phyloP scores from a whole-genome alignment of 2,113 vertebrate species.

The Suncus etruscus region DNA sequence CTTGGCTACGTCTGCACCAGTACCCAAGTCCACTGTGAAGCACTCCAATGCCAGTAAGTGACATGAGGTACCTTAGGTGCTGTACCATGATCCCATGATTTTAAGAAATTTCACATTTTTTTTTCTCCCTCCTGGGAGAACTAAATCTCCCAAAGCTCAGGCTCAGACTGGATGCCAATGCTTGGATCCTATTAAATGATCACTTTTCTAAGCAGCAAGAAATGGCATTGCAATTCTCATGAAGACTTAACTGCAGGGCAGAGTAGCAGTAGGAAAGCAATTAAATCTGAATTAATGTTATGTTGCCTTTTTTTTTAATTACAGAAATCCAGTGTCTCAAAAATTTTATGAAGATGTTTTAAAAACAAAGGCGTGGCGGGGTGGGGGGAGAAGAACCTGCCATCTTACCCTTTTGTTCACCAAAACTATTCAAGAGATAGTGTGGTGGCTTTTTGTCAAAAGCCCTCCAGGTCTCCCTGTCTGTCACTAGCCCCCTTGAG shows the following conservation, averaged over 20 bases:
- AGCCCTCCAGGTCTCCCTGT: neutral
- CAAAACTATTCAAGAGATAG: neutral
- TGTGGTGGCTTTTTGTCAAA: neutral
- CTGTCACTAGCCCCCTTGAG: neutral
- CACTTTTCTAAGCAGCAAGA: constrained; percentile 58
- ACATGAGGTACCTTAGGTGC: neutral
- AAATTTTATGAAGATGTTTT: constrained; percentile 64
- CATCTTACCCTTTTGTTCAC: neutral
- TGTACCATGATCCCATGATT: neutral
- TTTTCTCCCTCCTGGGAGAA: constrained; percentile 51
- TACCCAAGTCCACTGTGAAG: neutral
- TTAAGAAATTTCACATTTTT: constrained; percentile 65
- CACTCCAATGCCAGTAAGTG: neutral
- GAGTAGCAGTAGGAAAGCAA: constrained; percentile 54
- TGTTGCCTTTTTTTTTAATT: constrained; percentile 24
- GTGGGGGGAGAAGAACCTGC: neutral
- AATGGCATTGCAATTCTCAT: constrained; percentile 58
- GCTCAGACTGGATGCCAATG: constrained; percentile 57
- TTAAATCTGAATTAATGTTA: constrained; percentile 60
- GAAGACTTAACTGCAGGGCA: constrained; percentile 44
- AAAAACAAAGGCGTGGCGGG: neutral
- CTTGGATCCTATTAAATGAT: constrained; percentile 51
- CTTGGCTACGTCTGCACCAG: neutral
- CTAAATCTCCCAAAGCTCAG: neutral
- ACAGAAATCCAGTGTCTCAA: constrained; percentile 78